Percentiles rank a stretch among this genome's conserved stretches.
Evolutionary conservation across 2,888 invertebrate genomes (phyloP).

Genomic region (Drymonia ruficornis): DNA sequence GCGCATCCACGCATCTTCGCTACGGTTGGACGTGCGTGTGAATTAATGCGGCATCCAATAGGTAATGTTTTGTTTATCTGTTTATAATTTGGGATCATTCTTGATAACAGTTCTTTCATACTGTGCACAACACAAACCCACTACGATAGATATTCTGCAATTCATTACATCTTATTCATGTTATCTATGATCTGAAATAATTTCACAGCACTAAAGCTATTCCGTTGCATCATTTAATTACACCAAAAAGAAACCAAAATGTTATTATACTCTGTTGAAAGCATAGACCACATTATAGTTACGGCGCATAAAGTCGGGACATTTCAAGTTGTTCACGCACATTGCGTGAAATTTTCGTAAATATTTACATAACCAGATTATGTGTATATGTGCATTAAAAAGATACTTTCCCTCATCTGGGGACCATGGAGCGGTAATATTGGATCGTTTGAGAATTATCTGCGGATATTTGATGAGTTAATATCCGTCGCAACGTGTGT

Average conservation of each 20-base stretch:
- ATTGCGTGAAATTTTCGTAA: not conserved
- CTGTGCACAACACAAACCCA: no score
- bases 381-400: not conserved
- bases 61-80: no score
- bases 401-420: not conserved
- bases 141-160: not conserved
- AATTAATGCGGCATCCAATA: not conserved
- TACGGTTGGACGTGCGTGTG: not conserved
- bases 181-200: constrained; percentile 2
- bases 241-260: not conserved
- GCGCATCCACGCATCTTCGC: not conserved
- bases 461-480: not conserved
- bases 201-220: not conserved
- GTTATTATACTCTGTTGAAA: constrained; percentile 3
- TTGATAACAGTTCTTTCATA: no score
- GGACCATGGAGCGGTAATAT: not conserved
- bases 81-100: no score
- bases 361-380: constrained; percentile 4
- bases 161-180: not conserved
- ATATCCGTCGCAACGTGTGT: not conserved
- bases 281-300: constrained; percentile 4
- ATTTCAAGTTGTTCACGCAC: not conserved
- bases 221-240: constrained; percentile 5
- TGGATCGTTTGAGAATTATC: not conserved
- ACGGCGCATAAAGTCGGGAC: not conserved